These are phyloP conservation scores for Podarcis siculus DNA, from an alignment of 2,797 vertebrate genomes.

Conservation along the genomic window DNA sequence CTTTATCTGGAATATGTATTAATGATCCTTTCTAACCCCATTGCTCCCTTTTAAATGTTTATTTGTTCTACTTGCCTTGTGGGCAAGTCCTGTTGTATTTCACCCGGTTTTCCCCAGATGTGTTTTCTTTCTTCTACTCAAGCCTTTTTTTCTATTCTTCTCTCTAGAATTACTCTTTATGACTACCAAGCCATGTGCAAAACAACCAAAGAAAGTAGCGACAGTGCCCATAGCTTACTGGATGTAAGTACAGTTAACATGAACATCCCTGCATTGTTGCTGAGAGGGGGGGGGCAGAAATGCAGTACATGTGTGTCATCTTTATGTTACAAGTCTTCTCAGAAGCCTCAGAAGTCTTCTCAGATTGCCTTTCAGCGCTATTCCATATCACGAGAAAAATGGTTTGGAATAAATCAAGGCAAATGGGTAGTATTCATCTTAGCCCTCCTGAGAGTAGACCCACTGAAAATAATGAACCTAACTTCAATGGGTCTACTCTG, in stretches of 20 bases:
- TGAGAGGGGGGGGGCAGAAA: no score
- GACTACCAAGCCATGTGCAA: constrained; percentile 97
- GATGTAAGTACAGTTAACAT: constrained; percentile 85
- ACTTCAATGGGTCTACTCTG: no score
- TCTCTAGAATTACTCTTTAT: constrained; percentile 91
- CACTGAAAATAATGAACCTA: no score
- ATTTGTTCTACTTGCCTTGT: constrained; percentile 41
- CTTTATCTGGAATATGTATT: constrained; percentile 36
- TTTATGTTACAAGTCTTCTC: constrained; percentile 11
- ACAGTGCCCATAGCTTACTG: constrained; percentile 88
- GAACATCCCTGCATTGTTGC: constrained; percentile 52
- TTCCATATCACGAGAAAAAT: constrained; percentile 2
- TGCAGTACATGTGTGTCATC: constrained; percentile 11
- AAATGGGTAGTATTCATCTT: no score
- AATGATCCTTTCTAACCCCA: neutral
- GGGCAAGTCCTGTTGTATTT: constrained; percentile 33
- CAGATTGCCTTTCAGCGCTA: constrained; percentile 27
- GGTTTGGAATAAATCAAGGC: constrained; percentile 42
- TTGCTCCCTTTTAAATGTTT: constrained; percentile 23
- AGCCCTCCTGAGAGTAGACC: no score
- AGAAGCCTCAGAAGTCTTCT: constrained; percentile 8
- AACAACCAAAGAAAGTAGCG: constrained; percentile 93
- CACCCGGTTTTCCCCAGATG: constrained; percentile 19
- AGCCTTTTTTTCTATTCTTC: constrained; percentile 68
- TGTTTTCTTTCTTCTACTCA: constrained; percentile 67